Evolutionary conservation across 2,888 invertebrate species (phyloP).

Genomic region (Elgonia sp.): DNA sequence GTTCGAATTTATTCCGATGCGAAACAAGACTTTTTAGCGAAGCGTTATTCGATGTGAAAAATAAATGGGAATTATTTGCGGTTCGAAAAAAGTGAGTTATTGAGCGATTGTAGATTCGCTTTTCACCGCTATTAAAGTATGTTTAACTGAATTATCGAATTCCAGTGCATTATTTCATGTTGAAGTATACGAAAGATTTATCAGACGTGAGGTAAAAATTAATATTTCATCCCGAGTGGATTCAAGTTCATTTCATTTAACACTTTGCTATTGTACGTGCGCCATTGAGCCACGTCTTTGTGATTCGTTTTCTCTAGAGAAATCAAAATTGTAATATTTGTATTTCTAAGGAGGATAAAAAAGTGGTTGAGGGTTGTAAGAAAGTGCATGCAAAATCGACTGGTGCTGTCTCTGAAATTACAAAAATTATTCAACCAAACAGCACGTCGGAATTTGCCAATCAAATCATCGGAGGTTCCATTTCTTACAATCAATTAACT

Average conservation of each 20-base stretch:
- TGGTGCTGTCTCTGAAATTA: background rate
- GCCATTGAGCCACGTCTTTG: background rate
- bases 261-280: conserved; percentile 14
- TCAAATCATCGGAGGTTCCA: conserved; percentile 23
- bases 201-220: conserved; percentile 8
- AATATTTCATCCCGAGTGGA: conserved; percentile 10
- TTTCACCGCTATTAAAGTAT: background rate
- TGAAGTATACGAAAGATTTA: background rate
- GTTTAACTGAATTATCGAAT: conserved; percentile 33
- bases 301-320: conserved; percentile 37
- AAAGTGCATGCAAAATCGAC: background rate
- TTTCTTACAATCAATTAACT: background rate
- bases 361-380: background rate
- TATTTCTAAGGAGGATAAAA: conserved; percentile 31
- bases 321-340: conserved; percentile 37
- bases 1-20: conserved; percentile 2
- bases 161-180: background rate
- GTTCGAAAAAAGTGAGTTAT: conserved; percentile 17
- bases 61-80: conserved; percentile 18
- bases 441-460: conserved; percentile 3
- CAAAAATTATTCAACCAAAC: background rate
- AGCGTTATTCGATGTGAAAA: conserved; percentile 26
- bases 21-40: conserved; percentile 28
- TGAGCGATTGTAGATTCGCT: conserved; percentile 3
- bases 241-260: conserved; percentile 30